These are phyloP conservation scores for Boloria selene DNA, from an alignment of 2,888 invertebrate species.

Conservation along the genomic window DNA sequence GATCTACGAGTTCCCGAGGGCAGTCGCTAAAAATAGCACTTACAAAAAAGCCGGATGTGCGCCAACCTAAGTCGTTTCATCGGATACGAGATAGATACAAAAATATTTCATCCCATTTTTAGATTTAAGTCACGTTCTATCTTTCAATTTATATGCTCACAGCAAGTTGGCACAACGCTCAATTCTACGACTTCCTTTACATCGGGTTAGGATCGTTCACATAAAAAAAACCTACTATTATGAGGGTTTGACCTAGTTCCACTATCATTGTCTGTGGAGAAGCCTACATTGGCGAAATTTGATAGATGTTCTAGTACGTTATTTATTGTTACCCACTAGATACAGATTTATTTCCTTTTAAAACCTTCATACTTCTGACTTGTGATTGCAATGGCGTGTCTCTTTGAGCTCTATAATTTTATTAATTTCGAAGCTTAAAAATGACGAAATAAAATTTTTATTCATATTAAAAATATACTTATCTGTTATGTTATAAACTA, in stretches of 20 bases:
- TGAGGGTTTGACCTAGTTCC: slow-evolving; percentile 17
- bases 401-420: too few relatives aligned
- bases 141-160: slow-evolving; percentile 23
- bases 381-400: too few relatives aligned
- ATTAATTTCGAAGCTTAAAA: too few relatives aligned
- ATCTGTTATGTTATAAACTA: too few relatives aligned
- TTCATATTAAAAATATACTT: too few relatives aligned
- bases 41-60: not conserved
- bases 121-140: slow-evolving; percentile 24
- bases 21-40: too few relatives aligned
- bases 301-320: slow-evolving; percentile 1
- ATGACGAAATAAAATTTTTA: too few relatives aligned
- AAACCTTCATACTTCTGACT: too few relatives aligned
- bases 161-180: slow-evolving; percentile 18
- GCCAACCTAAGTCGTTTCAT: slow-evolving; percentile 2
- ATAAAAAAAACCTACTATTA: slow-evolving; percentile 21
- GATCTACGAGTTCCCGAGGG: too few relatives aligned
- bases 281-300: slow-evolving; percentile 11
- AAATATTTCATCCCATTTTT: slow-evolving; percentile 14
- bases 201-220: slow-evolving; percentile 23
- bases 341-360: not conserved
- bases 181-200: slow-evolving; percentile 22
- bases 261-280: slow-evolving; percentile 11
- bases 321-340: not conserved
- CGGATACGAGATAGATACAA: slow-evolving; percentile 3